phyloP scores from a whole-genome alignment of 2,888 invertebrate species.

The Diarsia mendica region DNA sequence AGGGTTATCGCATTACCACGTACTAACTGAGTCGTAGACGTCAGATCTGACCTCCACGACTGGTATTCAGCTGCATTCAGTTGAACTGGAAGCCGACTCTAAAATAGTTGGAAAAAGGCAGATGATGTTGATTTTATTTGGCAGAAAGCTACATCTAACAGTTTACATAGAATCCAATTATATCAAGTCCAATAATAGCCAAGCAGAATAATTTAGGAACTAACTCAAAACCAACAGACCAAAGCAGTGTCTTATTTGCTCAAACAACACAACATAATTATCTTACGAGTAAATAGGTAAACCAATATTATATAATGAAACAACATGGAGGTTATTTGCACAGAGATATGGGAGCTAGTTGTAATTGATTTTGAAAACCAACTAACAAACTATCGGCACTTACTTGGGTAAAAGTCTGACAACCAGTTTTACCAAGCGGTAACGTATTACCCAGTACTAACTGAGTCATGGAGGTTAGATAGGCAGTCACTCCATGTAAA shows the following conservation, averaged over 20 bases:
- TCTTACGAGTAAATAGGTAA: constrained; percentile 12
- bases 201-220: not conserved
- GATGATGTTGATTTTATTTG: not conserved
- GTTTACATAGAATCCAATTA: not conserved
- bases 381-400: constrained; percentile 65
- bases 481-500: too few species aligned
- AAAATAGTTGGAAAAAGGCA: too few species aligned
- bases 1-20: too few species aligned
- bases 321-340: constrained; percentile 30
- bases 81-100: too few species aligned
- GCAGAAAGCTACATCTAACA: not conserved
- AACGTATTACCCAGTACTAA: too few species aligned
- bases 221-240: not conserved
- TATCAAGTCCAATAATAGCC: not conserved
- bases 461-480: too few species aligned
- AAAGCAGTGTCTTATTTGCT: not conserved
- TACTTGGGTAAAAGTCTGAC: constrained; percentile 64
- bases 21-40: too few species aligned
- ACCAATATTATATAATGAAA: constrained; percentile 20
- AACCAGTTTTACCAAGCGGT: too few species aligned
- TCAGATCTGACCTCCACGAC: too few species aligned
- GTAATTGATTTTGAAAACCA: too few species aligned
- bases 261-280: constrained; percentile 2
- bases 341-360: constrained; percentile 36
- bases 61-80: too few species aligned